Conservation (phyloP, 2,888 invertebrate species). For the Azorinus chamasolen region DNA sequence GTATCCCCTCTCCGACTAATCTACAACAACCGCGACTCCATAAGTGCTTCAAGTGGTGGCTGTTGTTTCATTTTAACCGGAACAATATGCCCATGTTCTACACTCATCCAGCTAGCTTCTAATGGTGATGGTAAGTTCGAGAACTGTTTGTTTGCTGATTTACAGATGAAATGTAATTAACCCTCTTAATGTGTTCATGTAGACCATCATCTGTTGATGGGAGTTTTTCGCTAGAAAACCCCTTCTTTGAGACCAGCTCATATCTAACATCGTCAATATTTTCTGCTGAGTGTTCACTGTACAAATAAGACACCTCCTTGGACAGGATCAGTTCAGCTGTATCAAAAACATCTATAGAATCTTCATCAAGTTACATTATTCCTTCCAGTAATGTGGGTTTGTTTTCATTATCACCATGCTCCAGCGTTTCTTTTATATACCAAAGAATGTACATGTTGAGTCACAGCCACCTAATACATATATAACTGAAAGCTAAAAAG, state of each 20-base stretch:
- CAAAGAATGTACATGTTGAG: slow-evolving; percentile 2
- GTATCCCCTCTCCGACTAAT: no score
- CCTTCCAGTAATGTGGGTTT: slow-evolving; percentile 6
- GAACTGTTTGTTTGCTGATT: slow-evolving; percentile 5
- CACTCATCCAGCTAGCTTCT: slow-evolving; percentile 6
- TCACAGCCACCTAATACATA: slow-evolving; percentile 12
- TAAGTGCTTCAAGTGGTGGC: slow-evolving; percentile 1
- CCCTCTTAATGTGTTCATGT: slow-evolving; percentile 3
- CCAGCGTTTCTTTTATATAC: slow-evolving; percentile 3
- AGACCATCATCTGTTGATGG: slow-evolving; percentile 19
- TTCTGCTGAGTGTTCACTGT: slow-evolving; percentile 1
- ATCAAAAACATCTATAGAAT: slow-evolving; percentile 5
- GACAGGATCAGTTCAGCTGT: not conserved
- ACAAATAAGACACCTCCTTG: not conserved
- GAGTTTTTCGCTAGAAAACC: slow-evolving; percentile 20
- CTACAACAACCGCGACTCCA: not conserved
- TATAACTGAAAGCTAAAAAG: not conserved
- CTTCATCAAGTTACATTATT: slow-evolving; percentile 5
- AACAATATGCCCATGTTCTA: slow-evolving; percentile 6
- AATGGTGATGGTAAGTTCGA: slow-evolving; percentile 12
- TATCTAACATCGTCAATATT: slow-evolving; percentile 10
- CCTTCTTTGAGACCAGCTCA: slow-evolving; percentile 22
- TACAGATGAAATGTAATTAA: slow-evolving; percentile 16
- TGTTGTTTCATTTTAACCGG: slow-evolving; percentile 10
- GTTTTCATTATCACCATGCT: not conserved